Conservation (phyloP, 2,888 invertebrate species). For the Lepas anatifera region DNA sequence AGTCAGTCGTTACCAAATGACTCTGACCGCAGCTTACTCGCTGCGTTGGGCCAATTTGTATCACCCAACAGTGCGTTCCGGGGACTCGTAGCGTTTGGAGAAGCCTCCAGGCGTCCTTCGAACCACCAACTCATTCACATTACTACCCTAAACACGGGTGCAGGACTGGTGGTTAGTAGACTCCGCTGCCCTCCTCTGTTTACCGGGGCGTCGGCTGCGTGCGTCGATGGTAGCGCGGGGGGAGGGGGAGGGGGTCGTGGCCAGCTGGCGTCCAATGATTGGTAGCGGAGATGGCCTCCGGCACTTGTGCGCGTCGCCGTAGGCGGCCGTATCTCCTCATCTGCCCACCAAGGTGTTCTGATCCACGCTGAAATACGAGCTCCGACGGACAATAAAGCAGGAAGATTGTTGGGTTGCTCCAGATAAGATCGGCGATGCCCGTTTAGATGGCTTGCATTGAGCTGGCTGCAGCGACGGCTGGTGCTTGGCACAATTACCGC, state of each 20-base stretch:
- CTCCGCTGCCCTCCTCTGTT: too few species aligned
- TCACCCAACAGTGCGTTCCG: too few species aligned
- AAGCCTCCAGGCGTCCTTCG: too few species aligned
- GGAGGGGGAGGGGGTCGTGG: not conserved
- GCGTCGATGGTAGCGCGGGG: not conserved
- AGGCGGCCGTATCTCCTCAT: not conserved
- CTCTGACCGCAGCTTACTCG: too few species aligned
- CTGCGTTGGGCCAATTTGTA: too few species aligned
- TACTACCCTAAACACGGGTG: too few species aligned
- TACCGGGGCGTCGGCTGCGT: too few species aligned
- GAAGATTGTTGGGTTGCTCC: not conserved
- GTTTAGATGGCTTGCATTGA: not conserved
- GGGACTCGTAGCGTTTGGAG: too few species aligned
- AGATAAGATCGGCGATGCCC: not conserved
- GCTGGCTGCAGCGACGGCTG: not conserved
- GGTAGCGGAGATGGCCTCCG: not conserved
- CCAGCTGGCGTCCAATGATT: not conserved
- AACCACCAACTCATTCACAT: too few species aligned
- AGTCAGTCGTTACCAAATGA: too few species aligned
- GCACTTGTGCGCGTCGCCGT: not conserved
- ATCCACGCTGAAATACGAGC: not conserved
- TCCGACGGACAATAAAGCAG: not conserved
- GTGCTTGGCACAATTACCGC: not conserved
- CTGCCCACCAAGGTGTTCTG: conserved; percentile 6
- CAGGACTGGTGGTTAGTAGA: too few species aligned